Conservation (phyloP, 2,797 vertebrate species). For the Poecilia velifera region DNA sequence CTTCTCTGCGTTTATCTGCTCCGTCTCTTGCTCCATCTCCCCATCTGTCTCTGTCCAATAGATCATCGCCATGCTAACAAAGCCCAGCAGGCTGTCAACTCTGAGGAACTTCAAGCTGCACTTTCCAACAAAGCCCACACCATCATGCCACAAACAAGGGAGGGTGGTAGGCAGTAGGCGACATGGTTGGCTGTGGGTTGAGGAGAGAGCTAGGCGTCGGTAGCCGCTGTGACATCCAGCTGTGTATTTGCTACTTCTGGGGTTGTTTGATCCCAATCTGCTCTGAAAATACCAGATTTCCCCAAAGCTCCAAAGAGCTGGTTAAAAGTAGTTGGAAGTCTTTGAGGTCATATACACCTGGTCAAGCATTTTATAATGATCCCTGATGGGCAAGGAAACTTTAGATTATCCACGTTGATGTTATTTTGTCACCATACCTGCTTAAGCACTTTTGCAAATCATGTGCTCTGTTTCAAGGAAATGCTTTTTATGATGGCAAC, state of each 20-base stretch:
- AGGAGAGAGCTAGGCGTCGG: slow-evolving; percentile 20
- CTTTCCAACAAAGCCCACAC: slow-evolving; percentile 24
- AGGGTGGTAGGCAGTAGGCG: slow-evolving; percentile 16
- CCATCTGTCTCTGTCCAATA: slow-evolving; percentile 53
- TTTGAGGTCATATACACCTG: background rate
- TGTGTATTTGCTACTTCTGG: slow-evolving; percentile 58
- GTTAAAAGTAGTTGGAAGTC: background rate
- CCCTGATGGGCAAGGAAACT: background rate
- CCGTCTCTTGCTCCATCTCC: slow-evolving; percentile 38
- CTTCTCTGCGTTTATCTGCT: slow-evolving; percentile 34
- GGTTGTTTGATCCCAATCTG: slow-evolving; percentile 54
- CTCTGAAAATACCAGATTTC: slow-evolving; percentile 12
- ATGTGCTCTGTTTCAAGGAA: background rate
- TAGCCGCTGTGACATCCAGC: slow-evolving; percentile 50
- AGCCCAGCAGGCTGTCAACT: slow-evolving; percentile 44
- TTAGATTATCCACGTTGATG: background rate
- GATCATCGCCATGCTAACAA: slow-evolving; percentile 56
- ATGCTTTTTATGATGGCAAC: background rate
- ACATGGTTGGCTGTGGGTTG: background rate
- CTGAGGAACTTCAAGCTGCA: slow-evolving; percentile 44
- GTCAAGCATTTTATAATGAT: background rate
- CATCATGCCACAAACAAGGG: slow-evolving; percentile 24
- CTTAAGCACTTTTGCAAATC: background rate
- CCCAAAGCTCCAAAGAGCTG: background rate
- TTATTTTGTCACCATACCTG: background rate